Conservation (phyloP, 2,888 invertebrate species). For the Hydraecia micacea region DNA sequence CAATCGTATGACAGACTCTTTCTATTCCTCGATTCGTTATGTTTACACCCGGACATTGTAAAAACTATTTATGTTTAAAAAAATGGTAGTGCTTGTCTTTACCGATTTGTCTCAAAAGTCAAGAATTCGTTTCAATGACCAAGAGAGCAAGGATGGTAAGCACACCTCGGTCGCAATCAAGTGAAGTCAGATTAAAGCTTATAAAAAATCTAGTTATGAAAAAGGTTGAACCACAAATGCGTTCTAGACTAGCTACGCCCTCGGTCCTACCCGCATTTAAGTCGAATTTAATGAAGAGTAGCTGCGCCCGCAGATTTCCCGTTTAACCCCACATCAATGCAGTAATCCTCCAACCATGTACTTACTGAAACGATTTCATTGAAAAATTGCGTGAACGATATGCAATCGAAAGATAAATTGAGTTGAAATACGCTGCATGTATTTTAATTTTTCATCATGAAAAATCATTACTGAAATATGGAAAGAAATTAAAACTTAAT, state of each 20-base stretch:
- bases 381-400: constrained; percentile 30
- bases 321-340: constrained; percentile 34
- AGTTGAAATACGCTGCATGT: constrained; percentile 21
- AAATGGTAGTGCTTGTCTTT: too few relatives aligned
- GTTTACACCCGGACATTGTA: too few relatives aligned
- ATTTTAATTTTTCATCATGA: constrained; percentile 23
- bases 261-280: constrained; percentile 38
- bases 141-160: too few relatives aligned
- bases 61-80: too few relatives aligned
- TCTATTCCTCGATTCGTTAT: too few relatives aligned
- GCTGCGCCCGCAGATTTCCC: constrained; percentile 37
- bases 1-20: too few relatives aligned
- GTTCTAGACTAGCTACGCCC: constrained; percentile 28
- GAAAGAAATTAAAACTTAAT: background rate
- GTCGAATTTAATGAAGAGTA: constrained; percentile 61
- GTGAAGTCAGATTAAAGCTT: constrained; percentile 22
- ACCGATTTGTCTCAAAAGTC: too few relatives aligned
- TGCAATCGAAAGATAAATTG: constrained; percentile 36
- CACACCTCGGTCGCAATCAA: background rate
- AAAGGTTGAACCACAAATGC: constrained; percentile 21
- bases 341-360: constrained; percentile 45
- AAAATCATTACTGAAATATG: constrained; percentile 12
- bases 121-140: too few relatives aligned
- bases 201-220: constrained; percentile 21
- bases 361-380: constrained; percentile 41